A percentile compares a stretch with the other conserved stretches of the same genome.
Conservation (phyloP, 2,113 vertebrate genomes). For the Anseranas semipalmata region DNA sequence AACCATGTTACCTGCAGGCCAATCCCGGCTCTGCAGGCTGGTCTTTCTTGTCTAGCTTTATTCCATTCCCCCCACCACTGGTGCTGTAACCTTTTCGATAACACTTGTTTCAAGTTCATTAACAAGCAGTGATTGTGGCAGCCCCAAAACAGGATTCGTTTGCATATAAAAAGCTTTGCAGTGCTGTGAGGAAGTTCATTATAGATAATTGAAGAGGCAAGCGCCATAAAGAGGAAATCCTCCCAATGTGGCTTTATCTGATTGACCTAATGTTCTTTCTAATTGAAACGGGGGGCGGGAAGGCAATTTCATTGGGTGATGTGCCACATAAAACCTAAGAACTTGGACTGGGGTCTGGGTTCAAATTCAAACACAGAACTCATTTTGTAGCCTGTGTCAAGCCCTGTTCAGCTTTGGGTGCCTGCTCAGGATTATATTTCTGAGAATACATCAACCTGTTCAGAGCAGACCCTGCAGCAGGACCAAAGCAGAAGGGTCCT, state of each 20-base stretch:
- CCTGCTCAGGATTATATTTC: background rate
- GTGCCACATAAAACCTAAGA: slow-evolving; percentile 37
- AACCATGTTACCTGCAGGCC: slow-evolving; percentile 48
- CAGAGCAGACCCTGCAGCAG: background rate
- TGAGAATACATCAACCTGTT: background rate
- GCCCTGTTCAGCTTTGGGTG: background rate
- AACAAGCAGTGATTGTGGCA: slow-evolving; percentile 83
- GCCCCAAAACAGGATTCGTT: slow-evolving; percentile 83
- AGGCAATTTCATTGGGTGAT: slow-evolving; percentile 67
- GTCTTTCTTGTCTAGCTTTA: slow-evolving; percentile 46
- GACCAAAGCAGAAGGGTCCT: background rate
- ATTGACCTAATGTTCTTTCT: slow-evolving; percentile 78
- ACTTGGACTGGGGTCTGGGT: background rate
- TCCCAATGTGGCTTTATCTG: slow-evolving; percentile 73
- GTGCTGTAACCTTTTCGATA: slow-evolving; percentile 71
- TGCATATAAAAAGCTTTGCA: slow-evolving; percentile 85
- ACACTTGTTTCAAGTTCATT: slow-evolving; percentile 88
- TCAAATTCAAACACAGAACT: background rate
- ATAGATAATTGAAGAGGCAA: slow-evolving; percentile 91
- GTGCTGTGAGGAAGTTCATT: slow-evolving; percentile 89
- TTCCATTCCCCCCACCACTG: slow-evolving; percentile 15
- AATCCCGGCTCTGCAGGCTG: slow-evolving; percentile 49
- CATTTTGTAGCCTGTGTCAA: background rate
- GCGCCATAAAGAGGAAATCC: slow-evolving; percentile 76
- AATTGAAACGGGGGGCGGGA: slow-evolving; percentile 76